A percentile compares a stretch with the other conserved stretches of the same genome.
Evolutionary conservation across 2,113 vertebrate genomes (phyloP).

Genomic region (Epinephelus cyanopodus): DNA sequence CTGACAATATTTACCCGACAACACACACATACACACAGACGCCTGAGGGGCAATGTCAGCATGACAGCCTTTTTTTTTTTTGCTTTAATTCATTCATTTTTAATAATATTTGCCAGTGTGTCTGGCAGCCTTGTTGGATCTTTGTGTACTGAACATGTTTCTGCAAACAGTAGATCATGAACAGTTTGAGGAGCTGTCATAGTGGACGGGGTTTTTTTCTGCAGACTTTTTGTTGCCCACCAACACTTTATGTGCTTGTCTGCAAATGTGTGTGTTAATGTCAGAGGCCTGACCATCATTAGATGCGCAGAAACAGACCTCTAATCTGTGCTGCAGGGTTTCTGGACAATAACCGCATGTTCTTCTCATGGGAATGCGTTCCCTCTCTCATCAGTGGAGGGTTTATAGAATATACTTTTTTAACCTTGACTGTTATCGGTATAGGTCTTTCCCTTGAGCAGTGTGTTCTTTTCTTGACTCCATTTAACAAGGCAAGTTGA

Average conservation of each 20-base stretch:
- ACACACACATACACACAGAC: constrained; percentile 20
- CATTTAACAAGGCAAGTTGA: constrained; percentile 49
- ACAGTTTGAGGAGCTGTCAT: neutral
- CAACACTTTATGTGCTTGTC: constrained; percentile 9
- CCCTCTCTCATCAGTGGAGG: constrained; percentile 9
- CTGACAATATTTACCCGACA: constrained; percentile 70
- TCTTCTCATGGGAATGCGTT: constrained; percentile 30
- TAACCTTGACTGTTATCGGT: constrained; percentile 67
- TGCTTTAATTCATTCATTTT: constrained; percentile 13
- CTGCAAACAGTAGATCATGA: constrained; percentile 13
- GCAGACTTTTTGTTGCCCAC: constrained; percentile 9
- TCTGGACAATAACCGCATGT: constrained; percentile 10
- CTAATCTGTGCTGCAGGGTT: constrained; percentile 32
- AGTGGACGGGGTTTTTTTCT: neutral
- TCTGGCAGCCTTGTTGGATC: constrained; percentile 21
- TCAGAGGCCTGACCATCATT: constrained; percentile 26
- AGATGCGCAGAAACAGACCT: constrained; percentile 9
- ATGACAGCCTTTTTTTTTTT: constrained; percentile 15
- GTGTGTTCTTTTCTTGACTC: constrained; percentile 42
- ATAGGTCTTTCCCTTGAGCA: constrained; percentile 61
- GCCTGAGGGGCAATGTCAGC: constrained; percentile 28
- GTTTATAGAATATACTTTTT: constrained; percentile 12
- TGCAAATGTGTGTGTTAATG: constrained; percentile 24
- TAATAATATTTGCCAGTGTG: constrained; percentile 22
- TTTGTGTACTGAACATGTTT: constrained; percentile 17